phyloP scores from a whole-genome alignment of 1,140 invertebrate genomes.

The Varroa destructor region DNA sequence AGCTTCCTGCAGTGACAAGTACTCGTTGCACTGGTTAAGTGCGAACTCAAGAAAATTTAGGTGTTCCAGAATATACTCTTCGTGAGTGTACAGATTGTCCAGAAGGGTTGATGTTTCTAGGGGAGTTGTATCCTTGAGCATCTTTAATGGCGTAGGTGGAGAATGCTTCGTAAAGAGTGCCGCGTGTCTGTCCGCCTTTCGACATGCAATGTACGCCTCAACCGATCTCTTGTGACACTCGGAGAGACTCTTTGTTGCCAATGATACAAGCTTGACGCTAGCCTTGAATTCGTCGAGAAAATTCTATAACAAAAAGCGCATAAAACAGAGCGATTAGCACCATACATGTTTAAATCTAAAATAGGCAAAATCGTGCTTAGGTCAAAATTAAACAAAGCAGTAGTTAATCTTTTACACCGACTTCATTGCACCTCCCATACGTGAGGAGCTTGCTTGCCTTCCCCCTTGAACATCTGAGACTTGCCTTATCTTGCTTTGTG shows the following conservation, averaged over 20 bases:
- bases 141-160: neutral
- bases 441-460: conserved; percentile 12
- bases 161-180: conserved; percentile 10
- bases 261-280: conserved; percentile 44
- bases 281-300: conserved; percentile 44
- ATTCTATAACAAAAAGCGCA: conserved; percentile 38
- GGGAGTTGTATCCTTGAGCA: conserved; percentile 28
- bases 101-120: conserved; percentile 26
- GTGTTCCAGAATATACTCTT: conserved; percentile 43
- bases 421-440: neutral
- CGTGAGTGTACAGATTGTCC: conserved; percentile 30
- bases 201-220: conserved; percentile 35
- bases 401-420: neutral
- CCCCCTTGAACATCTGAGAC: neutral
- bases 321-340: neutral
- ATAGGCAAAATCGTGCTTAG: too few species aligned
- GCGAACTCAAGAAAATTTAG: conserved; percentile 45
- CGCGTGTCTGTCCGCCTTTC: conserved; percentile 9
- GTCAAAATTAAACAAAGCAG: too few species aligned
- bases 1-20: conserved; percentile 44
- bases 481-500: conserved; percentile 45
- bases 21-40: conserved; percentile 45
- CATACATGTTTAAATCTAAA: neutral
- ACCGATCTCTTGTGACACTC: conserved; percentile 44
- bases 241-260: conserved; percentile 43